Evolutionary conservation across 2,797 vertebrate genomes (phyloP), one percentile per base, ranked within the genome.

Genomic region (Takifugu rubripes): DNA sequence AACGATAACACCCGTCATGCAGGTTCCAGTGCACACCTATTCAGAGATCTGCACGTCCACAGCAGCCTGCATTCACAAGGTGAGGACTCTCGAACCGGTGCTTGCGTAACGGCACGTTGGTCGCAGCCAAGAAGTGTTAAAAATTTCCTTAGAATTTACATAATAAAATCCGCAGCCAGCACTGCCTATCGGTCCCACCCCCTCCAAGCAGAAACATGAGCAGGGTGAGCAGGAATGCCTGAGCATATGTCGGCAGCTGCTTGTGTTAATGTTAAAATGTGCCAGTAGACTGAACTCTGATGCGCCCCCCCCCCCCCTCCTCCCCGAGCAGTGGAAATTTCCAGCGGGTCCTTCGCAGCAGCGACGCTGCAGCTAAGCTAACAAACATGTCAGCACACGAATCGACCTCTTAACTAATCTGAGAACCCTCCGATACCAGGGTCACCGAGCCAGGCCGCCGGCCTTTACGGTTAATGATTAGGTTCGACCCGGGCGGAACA

Each of bases 311-410:
- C 66, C 58, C 64, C 57, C 66, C 48, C 73, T 59, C 70, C 59
- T 70, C 50, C 52, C 64, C 59, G 60, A 53, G 74, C 77, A 88
- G 84, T 87, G 84, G 86, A 88, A 88, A 85, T 87, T 89, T 85
- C 82, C 86, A 61, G 72, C 1, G 68, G 78, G 47, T 64, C 51
- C 54, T 66, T 66, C 67, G 68, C 64, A 78, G 66, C 31, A 71
- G 59, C 25, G 21, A 14, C 25, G 47, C 7, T 36, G 61, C 55
- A 63, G 61, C 47, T 12, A 25, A 45, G 61, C 26, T 62, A 64
- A 74, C 36, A 40, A 40, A 40, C 36, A 40, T 40, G 36, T 40
- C 36, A 40, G 36, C 36, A 40, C 36, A 40, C 11, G 12, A 3
- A 40, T 21, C 11, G 33, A 36, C 12, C 36, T 14, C 14, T 14